phyloP scores from a whole-genome alignment of 2,797 vertebrate species.

The Capromys pilorides region DNA sequence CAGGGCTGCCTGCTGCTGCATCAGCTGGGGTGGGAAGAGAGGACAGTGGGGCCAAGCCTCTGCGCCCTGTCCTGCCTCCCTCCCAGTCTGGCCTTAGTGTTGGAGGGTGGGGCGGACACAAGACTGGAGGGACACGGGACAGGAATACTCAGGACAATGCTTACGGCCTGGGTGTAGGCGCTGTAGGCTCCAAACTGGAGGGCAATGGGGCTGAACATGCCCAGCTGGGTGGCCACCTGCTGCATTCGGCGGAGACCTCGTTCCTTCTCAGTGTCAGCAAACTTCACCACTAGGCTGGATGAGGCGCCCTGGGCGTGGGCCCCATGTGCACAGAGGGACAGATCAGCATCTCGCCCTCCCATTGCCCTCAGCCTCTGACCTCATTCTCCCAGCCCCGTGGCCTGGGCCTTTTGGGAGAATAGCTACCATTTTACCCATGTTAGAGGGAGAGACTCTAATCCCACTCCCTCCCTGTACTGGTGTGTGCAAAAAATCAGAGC shows the following conservation, averaged over 20 bases:
- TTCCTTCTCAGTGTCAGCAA: conserved; percentile 97
- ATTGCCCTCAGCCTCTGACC: background rate
- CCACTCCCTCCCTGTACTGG: background rate
- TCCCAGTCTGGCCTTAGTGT: background rate
- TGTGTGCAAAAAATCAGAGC: background rate
- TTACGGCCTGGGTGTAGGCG: conserved; percentile 96
- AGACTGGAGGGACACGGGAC: background rate
- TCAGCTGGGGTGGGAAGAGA: conserved; percentile 87
- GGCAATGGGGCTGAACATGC: conserved; percentile 96
- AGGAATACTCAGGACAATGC: conserved; percentile 52
- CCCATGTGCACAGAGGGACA: background rate
- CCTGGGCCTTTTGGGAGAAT: background rate
- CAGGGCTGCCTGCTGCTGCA: conserved; percentile 95
- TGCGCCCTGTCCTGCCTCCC: background rate
- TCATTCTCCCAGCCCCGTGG: background rate
- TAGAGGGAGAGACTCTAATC: background rate
- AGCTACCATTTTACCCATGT: background rate
- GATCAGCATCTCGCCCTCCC: background rate
- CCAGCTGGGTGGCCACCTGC: conserved; percentile 95
- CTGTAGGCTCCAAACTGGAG: conserved; percentile 96
- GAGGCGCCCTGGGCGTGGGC: conserved; percentile 90
- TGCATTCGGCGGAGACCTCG: conserved; percentile 94
- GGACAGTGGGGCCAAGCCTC: background rate
- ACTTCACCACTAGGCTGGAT: conserved; percentile 97
- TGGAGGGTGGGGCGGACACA: background rate